Evolutionary conservation across 2,113 vertebrate genomes (phyloP), one percentile per base, ranked within the genome.

Genomic region (Shinisaurus crocodilurus): DNA sequence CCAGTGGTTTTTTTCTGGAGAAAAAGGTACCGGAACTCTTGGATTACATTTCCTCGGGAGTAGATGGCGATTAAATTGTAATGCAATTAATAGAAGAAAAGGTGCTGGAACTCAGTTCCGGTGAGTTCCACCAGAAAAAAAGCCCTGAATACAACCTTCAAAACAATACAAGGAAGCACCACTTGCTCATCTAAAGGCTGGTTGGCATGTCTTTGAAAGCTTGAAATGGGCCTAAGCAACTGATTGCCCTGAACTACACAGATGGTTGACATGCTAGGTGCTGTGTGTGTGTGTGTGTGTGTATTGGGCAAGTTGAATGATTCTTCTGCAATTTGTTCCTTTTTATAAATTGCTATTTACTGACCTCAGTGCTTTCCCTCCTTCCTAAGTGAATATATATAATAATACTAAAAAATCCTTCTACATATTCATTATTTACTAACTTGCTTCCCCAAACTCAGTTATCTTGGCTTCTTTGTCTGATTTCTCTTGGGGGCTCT

Each of bases 401-500:
- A 85, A 85, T 88, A 63, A 89, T 93, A 93, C 94, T 69, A 63
- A 63, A 23, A 63, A 90, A 91, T 93, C 92, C 91, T 88, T 95
- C 96, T 95, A 94, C 93, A 95, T 92, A 95, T 90, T 95, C 93
- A 91, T 90, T 96, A 96, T 96, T 95, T 96, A 97, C 94, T 88
- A 95, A 95, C 92, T 96, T 94, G 74, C 93, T 96, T 96, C 95
- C 45, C 48, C 90, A 92, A 94, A 94, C 90, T 91, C 86, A 91
- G 89, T 91, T 96, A 95, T 93, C 82, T 85, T 90, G 60, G 87
- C 90, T 91, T 81, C 91, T 95, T 94, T 93, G 88, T 92, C 65
- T 50, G 94, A 90, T 93, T 94, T 88, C 94, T 95, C 40, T 0
- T 7, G 93, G 91, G 94, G 86, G 54, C 88, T 88, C 92, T 94